Percentiles rank a stretch among this genome's conserved stretches.
phyloP scores from a whole-genome alignment of 2,888 invertebrate species.

The Carterocephalus palaemon region DNA sequence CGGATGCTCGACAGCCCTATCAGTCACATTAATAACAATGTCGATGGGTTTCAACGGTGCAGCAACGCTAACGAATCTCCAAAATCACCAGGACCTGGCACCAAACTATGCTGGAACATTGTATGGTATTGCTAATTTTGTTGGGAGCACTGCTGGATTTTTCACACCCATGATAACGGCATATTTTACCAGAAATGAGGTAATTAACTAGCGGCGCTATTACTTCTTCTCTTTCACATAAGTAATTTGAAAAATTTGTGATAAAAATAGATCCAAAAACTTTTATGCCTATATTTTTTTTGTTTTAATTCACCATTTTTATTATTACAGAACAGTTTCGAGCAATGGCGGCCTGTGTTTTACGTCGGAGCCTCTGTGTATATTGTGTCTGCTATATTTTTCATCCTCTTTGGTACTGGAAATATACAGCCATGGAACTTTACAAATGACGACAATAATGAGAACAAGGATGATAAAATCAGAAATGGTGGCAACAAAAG shows the following conservation, averaged over 20 bases:
- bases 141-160: constrained; percentile 85
- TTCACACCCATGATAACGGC: constrained; percentile 86
- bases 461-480: constrained; percentile 31
- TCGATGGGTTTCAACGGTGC: constrained; percentile 84
- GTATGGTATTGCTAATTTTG: constrained; percentile 87
- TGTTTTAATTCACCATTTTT: constrained; percentile 1
- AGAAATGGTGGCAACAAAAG: constrained; percentile 34
- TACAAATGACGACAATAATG: constrained; percentile 39
- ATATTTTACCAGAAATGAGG: constrained; percentile 77
- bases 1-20: constrained; percentile 81
- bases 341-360: constrained; percentile 86
- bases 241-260: too few species aligned
- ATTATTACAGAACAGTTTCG: constrained; percentile 81
- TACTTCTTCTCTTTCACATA: too few species aligned
- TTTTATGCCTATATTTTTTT: too few species aligned
- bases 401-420: constrained; percentile 84
- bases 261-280: not conserved
- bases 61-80: constrained; percentile 80
- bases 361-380: constrained; percentile 85
- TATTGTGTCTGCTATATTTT: constrained; percentile 83
- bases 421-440: constrained; percentile 85
- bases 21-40: constrained; percentile 81
- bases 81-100: constrained; percentile 85
- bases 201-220: too few species aligned
- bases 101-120: constrained; percentile 88